Base-by-base conservation (phyloP, 2,113 vertebrate genomes). In the Pachyramphus minor region DNA sequence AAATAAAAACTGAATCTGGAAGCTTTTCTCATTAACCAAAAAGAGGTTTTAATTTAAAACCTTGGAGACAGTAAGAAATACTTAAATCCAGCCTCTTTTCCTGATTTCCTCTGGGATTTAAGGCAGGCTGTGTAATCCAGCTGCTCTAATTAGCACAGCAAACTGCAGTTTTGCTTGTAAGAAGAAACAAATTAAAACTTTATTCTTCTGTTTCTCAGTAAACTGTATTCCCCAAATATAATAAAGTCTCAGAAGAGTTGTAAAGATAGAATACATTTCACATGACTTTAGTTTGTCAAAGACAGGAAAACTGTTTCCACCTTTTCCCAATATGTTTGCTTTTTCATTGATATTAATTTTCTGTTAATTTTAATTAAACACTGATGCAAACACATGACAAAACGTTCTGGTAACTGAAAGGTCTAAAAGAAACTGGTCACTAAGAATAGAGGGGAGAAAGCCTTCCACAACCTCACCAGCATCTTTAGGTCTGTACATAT, bases 71-170 rank as follows among this genome's bases (percentile, higher is more conserved):
- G 74, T 63, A 69, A 89, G 41, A 95, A 94, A 94, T 79, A 89
- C 47, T 96, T 79, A 83, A 82, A 91, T 37, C 50, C 67, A 96
- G 59, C 42, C 88, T 93, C 88, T 97, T 94, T 96, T 73, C 47
- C 52, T 80, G 79, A 90, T 97, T 96, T 93, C 96, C 96, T 79
- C 45, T 27, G 88, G 71, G 96, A 94, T 81, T 88, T 85, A 93
- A 90, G 66, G 77, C 86, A 93, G 67, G 24, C 68, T 96, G 74
- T 86, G 82, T 83, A 95, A 95, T 56, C 50, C 89, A 97, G 78
- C 42, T 97, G 92, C 81, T 97, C 86, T 97, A 97, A 96, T 97
- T 97, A 97, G 93, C 85, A 91, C 69, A 59, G 94, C 55, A 96
- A 96, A 92, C 76, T 92, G 76, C 67, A 96, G 60, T 73, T 96